Evolutionary conservation across 2,113 vertebrate genomes (phyloP).

Genomic region (Hippocampus abdominalis): DNA sequence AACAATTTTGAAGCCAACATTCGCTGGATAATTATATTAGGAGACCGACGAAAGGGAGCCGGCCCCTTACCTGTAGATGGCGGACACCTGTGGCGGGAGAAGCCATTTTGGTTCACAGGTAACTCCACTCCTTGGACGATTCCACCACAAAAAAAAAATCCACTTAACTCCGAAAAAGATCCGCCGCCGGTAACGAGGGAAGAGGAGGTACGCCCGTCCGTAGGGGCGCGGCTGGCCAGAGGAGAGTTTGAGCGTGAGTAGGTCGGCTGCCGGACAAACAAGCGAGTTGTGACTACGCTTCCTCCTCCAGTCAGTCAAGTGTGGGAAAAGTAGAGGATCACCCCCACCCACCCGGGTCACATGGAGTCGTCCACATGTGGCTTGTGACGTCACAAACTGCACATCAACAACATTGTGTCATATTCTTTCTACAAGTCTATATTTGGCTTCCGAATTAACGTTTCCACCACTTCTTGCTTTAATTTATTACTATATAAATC

Average conservation of each 20-base stretch:
- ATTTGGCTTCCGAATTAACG: no score
- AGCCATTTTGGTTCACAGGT: constrained; percentile 64
- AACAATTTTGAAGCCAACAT: background rate
- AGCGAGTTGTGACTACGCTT: background rate
- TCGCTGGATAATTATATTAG: background rate
- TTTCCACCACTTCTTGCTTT: no score
- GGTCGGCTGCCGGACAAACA: background rate
- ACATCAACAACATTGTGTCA: background rate
- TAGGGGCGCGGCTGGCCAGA: background rate
- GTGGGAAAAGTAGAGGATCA: background rate
- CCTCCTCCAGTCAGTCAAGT: background rate
- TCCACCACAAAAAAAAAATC: background rate
- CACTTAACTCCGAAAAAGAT: background rate
- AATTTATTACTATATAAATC: no score
- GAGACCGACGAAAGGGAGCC: background rate
- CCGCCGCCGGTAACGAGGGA: no score
- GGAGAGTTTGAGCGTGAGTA: background rate
- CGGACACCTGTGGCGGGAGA: constrained; percentile 62
- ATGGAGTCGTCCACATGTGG: background rate
- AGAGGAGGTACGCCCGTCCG: background rate
- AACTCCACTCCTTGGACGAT: background rate
- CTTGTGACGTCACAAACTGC: background rate
- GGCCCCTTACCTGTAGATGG: constrained; percentile 51
- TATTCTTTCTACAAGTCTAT: no score
- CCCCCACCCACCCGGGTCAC: constrained; percentile 5